These are phyloP conservation scores for Neopelma chrysocephalum DNA, from an alignment of 2,797 vertebrate genomes.

Conservation along the genomic window DNA sequence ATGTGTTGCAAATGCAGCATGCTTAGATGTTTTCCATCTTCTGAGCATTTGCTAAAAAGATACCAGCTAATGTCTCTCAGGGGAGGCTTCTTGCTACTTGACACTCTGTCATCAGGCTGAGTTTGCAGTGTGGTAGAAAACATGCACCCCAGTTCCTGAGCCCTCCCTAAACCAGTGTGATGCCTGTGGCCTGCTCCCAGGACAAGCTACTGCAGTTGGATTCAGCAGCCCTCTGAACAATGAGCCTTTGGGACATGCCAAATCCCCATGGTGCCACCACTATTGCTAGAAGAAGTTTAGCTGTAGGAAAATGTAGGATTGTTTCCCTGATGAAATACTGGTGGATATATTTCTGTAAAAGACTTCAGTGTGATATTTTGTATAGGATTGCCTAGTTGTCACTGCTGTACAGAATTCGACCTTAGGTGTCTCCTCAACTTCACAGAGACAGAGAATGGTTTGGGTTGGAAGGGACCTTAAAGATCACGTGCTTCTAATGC, in stretches of 20 bases:
- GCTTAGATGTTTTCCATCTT: background rate
- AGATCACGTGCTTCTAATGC: background rate
- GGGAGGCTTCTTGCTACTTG: background rate
- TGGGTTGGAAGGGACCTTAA: background rate
- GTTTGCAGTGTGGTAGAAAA: background rate
- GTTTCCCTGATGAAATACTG: background rate
- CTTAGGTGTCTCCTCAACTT: background rate
- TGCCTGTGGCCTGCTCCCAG: background rate
- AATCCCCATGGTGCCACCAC: background rate
- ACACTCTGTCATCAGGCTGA: background rate
- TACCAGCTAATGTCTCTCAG: background rate
- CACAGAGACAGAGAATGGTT: background rate
- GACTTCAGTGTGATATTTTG: background rate
- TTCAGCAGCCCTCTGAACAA: background rate
- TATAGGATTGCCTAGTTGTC: background rate
- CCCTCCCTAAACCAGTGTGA: accelerated
- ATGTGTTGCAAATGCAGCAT: background rate
- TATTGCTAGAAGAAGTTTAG: background rate
- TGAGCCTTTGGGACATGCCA: background rate
- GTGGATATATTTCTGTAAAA: background rate
- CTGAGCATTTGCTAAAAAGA: background rate
- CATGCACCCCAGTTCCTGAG: background rate
- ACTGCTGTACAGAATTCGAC: background rate
- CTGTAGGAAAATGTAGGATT: background rate
- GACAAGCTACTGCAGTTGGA: background rate